Evolutionary conservation across 2,888 invertebrate species (phyloP).

Genomic region (Macrosoma leucophasiata): DNA sequence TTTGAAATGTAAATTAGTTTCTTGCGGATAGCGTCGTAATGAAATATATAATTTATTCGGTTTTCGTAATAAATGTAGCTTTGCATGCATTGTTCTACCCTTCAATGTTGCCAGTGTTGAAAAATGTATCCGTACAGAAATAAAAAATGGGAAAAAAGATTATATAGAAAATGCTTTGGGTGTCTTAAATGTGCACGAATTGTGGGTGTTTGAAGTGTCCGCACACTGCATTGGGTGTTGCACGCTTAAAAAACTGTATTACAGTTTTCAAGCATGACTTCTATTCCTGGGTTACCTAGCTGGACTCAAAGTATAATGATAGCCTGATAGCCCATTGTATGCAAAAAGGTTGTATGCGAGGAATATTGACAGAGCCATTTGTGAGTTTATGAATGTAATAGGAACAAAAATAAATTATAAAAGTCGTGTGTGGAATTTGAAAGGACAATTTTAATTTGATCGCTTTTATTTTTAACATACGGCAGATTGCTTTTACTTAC

Average conservation of each 20-base stretch:
- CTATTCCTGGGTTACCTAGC: constrained; percentile 41
- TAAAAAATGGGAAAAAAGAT: constrained; percentile 4
- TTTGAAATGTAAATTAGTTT: constrained; percentile 43
- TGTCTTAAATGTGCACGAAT: constrained; percentile 37
- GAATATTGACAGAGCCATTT: too few species aligned
- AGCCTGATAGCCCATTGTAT: too few species aligned
- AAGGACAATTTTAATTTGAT: constrained; percentile 8
- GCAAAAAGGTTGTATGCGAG: too few species aligned
- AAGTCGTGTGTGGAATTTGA: constrained; percentile 7
- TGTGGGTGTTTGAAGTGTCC: constrained; percentile 26
- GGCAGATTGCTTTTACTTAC: constrained; percentile 14
- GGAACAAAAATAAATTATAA: too few species aligned
- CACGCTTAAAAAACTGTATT: constrained; percentile 53
- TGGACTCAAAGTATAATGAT: constrained; percentile 51
- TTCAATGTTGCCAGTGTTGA: constrained; percentile 34
- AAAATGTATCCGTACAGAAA: too few species aligned
- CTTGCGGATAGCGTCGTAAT: constrained; percentile 25
- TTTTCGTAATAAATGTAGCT: constrained; percentile 28
- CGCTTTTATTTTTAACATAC: constrained; percentile 7
- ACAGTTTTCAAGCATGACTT: constrained; percentile 55
- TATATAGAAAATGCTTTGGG: constrained; percentile 27
- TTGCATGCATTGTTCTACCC: constrained; percentile 45
- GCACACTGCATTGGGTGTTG: constrained; percentile 44
- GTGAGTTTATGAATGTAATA: too few species aligned
- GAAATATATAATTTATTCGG: too few species aligned